Percentiles rank a stretch among this genome's conserved stretches.
Evolutionary conservation across 2,888 invertebrate species (phyloP).

Genomic region (Morpho deidamia): DNA sequence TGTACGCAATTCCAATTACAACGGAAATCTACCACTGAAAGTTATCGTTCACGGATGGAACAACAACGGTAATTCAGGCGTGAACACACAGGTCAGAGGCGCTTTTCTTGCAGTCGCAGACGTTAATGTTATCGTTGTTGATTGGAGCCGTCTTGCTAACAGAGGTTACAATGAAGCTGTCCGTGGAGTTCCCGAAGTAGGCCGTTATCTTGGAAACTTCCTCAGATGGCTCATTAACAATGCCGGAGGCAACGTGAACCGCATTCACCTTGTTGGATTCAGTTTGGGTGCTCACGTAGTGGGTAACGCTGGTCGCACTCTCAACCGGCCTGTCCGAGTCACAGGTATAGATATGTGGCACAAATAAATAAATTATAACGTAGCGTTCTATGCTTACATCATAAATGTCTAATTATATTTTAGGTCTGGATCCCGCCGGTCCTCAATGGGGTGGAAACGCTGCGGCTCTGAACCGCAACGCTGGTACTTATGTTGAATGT

Average conservation of each 20-base stretch:
- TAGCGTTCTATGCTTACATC: too few species aligned
- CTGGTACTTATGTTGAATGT: slow-evolving; percentile 52
- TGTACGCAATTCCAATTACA: slow-evolving; percentile 38
- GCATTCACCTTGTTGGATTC: slow-evolving; percentile 41
- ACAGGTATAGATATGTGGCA: slow-evolving; percentile 29
- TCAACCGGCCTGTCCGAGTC: slow-evolving; percentile 30
- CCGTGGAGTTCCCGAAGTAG: slow-evolving; percentile 27
- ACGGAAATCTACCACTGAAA: slow-evolving; percentile 31
- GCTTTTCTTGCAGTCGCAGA: slow-evolving; percentile 38
- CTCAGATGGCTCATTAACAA: slow-evolving; percentile 39
- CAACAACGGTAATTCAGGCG: slow-evolving; percentile 29
- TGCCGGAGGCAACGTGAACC: slow-evolving; percentile 39
- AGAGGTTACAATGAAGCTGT: slow-evolving; percentile 25
- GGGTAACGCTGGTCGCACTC: slow-evolving; percentile 40
- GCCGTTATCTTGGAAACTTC: slow-evolving; percentile 32
- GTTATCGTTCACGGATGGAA: slow-evolving; percentile 47
- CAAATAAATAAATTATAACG: too few species aligned
- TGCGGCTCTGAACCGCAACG: slow-evolving; percentile 39
- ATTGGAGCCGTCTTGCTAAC: slow-evolving; percentile 38
- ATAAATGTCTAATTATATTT: not conserved
- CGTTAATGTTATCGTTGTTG: slow-evolving; percentile 44
- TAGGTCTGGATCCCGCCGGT: slow-evolving; percentile 60
- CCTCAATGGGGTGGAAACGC: slow-evolving; percentile 47
- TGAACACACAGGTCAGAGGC: slow-evolving; percentile 34
- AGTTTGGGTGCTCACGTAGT: slow-evolving; percentile 33